Conservation (phyloP, 2,888 invertebrate species). For the Polietes domitor region DNA sequence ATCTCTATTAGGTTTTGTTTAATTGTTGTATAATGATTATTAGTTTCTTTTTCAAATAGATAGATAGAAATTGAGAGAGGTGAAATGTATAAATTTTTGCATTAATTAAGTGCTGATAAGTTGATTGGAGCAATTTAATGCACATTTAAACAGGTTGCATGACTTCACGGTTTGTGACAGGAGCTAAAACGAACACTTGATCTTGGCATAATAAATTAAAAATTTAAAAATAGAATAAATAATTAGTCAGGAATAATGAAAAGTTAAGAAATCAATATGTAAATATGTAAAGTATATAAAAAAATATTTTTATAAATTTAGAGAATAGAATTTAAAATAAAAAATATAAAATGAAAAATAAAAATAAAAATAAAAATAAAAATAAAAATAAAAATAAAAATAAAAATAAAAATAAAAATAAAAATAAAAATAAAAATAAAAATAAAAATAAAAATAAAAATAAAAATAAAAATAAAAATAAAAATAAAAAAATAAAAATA, state of each 20-base stretch:
- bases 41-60: background rate
- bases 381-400: background rate
- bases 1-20: background rate
- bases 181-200: too few species aligned
- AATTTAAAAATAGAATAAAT: too few species aligned
- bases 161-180: too few species aligned
- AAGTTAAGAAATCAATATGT: too few species aligned
- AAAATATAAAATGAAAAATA: background rate
- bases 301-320: background rate
- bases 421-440: background rate
- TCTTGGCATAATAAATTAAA: too few species aligned
- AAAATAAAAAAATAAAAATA: background rate
- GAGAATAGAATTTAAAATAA: background rate
- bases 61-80: background rate
- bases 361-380: background rate
- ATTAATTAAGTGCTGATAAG: background rate
- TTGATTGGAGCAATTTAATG: background rate
- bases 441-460: background rate
- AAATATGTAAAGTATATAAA: background rate
- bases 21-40: background rate
- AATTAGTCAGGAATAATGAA: too few species aligned
- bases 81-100: background rate
- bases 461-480: background rate
- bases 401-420: background rate
- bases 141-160: background rate